Conservation (phyloP, 1,140 invertebrate genomes). For the Polyergus mexicanus region DNA sequence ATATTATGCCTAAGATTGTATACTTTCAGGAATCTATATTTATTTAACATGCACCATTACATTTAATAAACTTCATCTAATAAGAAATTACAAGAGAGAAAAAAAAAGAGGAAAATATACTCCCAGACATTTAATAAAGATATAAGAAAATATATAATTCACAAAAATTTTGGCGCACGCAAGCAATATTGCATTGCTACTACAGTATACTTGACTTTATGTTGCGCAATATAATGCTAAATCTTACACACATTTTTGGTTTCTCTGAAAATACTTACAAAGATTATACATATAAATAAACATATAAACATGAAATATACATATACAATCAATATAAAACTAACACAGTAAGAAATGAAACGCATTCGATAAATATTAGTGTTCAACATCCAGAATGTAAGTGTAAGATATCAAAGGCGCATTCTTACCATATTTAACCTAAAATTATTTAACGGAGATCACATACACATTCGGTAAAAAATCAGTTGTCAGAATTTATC, state of each 20-base stretch:
- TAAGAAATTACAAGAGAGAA: neutral
- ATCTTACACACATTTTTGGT: neutral
- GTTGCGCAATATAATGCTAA: neutral
- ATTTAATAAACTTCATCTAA: neutral
- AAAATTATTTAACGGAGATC: slow-evolving; percentile 31
- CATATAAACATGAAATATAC: neutral
- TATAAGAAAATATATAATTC: neutral
- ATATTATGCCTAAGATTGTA: neutral
- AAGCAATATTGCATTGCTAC: slow-evolving; percentile 21
- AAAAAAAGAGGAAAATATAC: neutral
- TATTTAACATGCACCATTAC: slow-evolving; percentile 7
- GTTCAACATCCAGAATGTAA: neutral
- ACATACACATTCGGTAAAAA: slow-evolving; percentile 15
- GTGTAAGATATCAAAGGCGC: neutral
- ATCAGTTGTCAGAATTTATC: neutral
- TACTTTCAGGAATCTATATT: neutral
- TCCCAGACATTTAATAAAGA: neutral
- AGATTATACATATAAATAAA: neutral
- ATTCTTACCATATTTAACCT: slow-evolving; percentile 60
- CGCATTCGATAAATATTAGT: slow-evolving; percentile 13
- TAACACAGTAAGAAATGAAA: slow-evolving; percentile 3
- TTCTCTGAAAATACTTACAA: neutral
- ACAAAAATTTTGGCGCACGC: slow-evolving; percentile 4
- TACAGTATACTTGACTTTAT: neutral
- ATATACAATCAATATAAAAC: neutral